Conservation (phyloP, 2,888 invertebrate genomes). For the Agonopterix arenella region DNA sequence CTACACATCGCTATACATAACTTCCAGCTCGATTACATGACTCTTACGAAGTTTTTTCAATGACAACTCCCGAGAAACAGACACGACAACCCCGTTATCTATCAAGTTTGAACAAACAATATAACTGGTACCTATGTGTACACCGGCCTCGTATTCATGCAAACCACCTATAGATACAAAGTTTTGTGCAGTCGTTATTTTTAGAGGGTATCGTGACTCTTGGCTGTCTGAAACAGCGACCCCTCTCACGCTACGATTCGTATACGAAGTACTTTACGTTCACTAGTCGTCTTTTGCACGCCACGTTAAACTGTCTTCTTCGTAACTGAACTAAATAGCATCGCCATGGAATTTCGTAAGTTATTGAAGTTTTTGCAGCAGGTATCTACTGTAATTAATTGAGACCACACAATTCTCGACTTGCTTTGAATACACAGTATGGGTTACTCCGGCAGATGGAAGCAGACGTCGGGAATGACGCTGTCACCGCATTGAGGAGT, state of each 20-base stretch:
- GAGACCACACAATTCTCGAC: neutral
- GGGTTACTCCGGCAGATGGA: slow-evolving; percentile 66
- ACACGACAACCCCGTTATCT: slow-evolving; percentile 1
- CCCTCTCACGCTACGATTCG: slow-evolving; percentile 59
- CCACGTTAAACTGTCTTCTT: slow-evolving; percentile 43
- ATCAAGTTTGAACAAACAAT: slow-evolving; percentile 6
- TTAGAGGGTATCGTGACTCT: slow-evolving; percentile 60
- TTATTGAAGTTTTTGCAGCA: slow-evolving; percentile 12
- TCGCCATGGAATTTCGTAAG: slow-evolving; percentile 44
- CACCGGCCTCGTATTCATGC: slow-evolving; percentile 28
- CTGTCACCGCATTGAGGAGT: slow-evolving; percentile 86
- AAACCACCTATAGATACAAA: slow-evolving; percentile 26
- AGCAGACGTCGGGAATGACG: slow-evolving; percentile 76
- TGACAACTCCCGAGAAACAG: neutral
- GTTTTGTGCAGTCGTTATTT: slow-evolving; percentile 21
- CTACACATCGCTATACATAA: slow-evolving; percentile 14
- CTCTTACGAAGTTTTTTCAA: slow-evolving; percentile 3
- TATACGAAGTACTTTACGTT: slow-evolving; percentile 46
- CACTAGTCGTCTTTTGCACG: slow-evolving; percentile 56
- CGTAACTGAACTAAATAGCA: slow-evolving; percentile 9
- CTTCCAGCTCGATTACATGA: slow-evolving; percentile 1
- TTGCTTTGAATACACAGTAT: neutral
- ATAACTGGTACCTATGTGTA: slow-evolving; percentile 12
- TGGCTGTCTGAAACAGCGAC: slow-evolving; percentile 51
- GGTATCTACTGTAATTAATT: slow-evolving; percentile 3